A percentile compares a stretch with the other conserved stretches of the same genome.
phyloP scores from a whole-genome alignment of 2,888 invertebrate genomes.

The Pollenia griseotomentosa region DNA sequence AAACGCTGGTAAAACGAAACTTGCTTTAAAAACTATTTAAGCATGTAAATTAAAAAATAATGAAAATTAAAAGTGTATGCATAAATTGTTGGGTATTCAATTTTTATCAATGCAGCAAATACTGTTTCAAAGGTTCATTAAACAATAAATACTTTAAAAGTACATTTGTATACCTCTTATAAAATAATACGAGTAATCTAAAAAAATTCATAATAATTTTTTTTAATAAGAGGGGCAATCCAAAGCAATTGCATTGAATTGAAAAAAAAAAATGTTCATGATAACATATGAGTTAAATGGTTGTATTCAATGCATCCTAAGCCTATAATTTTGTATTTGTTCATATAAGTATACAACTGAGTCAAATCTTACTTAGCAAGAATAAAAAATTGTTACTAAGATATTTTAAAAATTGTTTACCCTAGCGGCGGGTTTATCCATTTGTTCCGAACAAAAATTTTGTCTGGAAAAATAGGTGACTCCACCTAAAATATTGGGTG shows the following conservation, averaged over 20 bases:
- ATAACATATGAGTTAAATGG: constrained; percentile 23
- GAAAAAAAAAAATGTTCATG: not conserved
- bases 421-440: too few relatives aligned
- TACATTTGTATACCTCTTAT: not conserved
- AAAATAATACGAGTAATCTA: not conserved
- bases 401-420: too few relatives aligned
- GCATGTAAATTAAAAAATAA: not conserved
- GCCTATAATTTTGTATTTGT: not conserved
- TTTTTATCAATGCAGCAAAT: not conserved
- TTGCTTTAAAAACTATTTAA: constrained; percentile 1
- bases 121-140: constrained; percentile 22
- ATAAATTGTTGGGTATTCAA: not conserved
- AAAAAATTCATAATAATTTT: constrained; percentile 10
- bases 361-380: not conserved
- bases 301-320: not conserved
- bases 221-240: constrained; percentile 24
- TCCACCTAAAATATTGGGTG: not conserved
- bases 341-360: not conserved
- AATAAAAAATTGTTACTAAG: too few relatives aligned
- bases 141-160: constrained; percentile 17
- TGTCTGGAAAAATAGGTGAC: too few relatives aligned
- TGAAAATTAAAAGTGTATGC: constrained; percentile 7
- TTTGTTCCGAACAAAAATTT: too few relatives aligned
- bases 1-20: constrained; percentile 15
- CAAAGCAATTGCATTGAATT: not conserved